Conservation (phyloP, 2,888 invertebrate species). For the Taenaris catops region DNA sequence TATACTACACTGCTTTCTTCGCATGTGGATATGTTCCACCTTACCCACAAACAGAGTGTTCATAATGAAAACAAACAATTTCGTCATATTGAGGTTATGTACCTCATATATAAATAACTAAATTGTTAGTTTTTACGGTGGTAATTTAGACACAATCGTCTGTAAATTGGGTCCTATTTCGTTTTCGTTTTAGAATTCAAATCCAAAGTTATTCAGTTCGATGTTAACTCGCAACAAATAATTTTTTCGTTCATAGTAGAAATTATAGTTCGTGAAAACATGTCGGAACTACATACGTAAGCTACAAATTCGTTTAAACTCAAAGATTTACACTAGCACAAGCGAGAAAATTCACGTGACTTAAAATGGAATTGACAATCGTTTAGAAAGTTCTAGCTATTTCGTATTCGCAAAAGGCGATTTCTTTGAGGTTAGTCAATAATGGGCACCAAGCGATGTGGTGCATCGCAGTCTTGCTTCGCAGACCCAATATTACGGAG, state of each 20-base stretch:
- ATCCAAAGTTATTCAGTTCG: no score
- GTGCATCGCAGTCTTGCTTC: slow-evolving; percentile 17
- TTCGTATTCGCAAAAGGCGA: slow-evolving; percentile 32
- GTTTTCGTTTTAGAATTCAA: no score
- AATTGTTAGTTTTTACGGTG: no score
- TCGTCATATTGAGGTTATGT: no score
- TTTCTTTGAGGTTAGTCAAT: slow-evolving; percentile 34
- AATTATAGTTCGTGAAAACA: slow-evolving; percentile 5
- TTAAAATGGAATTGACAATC: slow-evolving; percentile 22
- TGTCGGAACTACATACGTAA: slow-evolving; percentile 1
- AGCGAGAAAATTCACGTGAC: slow-evolving; percentile 17
- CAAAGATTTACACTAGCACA: slow-evolving; percentile 14
- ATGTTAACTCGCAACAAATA: not conserved
- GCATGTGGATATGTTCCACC: no score
- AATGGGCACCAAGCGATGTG: slow-evolving; percentile 24
- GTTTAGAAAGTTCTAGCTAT: slow-evolving; percentile 21
- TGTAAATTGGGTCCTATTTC: no score
- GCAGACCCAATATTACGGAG: slow-evolving; percentile 24
- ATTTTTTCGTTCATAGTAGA: not conserved
- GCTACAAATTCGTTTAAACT: slow-evolving; percentile 6
- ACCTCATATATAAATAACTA: no score
- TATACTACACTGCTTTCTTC: no score
- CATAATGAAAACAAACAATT: no score
- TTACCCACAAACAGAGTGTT: no score
- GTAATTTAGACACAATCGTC: no score